Base-by-base conservation (phyloP, 2,797 vertebrate species). In the Coilia nasus region DNA sequence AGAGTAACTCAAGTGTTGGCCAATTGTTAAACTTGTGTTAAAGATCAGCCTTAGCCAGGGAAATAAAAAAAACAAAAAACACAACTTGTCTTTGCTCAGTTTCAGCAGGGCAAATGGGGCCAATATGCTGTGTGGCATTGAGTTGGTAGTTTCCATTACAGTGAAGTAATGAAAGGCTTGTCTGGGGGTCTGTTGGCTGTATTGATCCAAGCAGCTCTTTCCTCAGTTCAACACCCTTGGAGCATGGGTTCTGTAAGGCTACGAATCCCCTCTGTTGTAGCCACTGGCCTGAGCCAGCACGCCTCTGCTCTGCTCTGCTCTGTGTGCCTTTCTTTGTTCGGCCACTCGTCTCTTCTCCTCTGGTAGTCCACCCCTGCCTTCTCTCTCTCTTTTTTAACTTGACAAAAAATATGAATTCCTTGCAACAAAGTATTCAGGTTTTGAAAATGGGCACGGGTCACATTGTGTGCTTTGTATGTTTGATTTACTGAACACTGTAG, bases 91-190 rank as follows among this genome's bases (percentile, higher is more conserved):
- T 75, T 31, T 75, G 67, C 67, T 41, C 31, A 35, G 28, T 75
- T 75, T 35, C 67, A 35, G 67, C 3, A 35, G 67, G 0, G 23
- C 67, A 75, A 75, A 75, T 75, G 67, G 67, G 31, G 28, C 67
- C 28, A 12, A 75, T 75, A 75, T 75, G 67, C 67, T 75, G 67
- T 75, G 67, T 75, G 81, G 81, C 87, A 83, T 9, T 19, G 67
- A 75, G 67, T 75, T 75, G 67, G 67, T 35, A 75, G 71, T 82
- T 80, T 82, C 75, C 82, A 87, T 87, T 81, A 81, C 87, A 83
- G 81, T n/a, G 6, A 82, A 62, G 78, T 87, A 89, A 87, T 88
- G 86, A 85, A 84, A 82, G 83, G 56, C 83, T 87, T 87, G 85
- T 85, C 62, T 50, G 28, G n/a, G 86, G 56, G 60, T 78, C 82